Evolutionary conservation across 2,888 invertebrate species (phyloP), one percentile per base, ranked within the genome.

Genomic region (Lasioglossum malachurum): DNA sequence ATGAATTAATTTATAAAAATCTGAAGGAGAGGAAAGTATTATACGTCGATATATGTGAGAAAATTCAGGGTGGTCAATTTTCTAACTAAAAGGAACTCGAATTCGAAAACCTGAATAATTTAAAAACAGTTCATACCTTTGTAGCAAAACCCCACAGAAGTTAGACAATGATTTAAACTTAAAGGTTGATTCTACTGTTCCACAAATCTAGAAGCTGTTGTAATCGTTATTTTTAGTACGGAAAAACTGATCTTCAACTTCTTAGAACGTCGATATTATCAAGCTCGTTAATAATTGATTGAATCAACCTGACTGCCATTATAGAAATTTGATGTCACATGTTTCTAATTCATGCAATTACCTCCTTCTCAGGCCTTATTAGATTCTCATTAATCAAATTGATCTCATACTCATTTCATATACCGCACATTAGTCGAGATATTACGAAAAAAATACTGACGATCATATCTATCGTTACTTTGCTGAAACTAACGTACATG

Each of bases 351-450:
- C 41, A 12, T n/a, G 4, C 12, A 71, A 41, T 38, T 71, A 41
- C 38, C n/a, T 41, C 10, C 4, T 46, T 44, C 31, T 44, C 44
- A 67, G 5, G 46, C 53, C 38, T 35, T 69, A 69, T 69, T 77
- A 46, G 49, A 53, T 53, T 8, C n/a, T 27, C 49, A 49, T 77
- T 69, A 49, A 77, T 69, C n/a, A 77, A 7, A 49, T 67, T 46
- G 7, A 69, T 23, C n/a, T 67, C 31, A 44, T 35, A 19, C 64
- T 44, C 46, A 12, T 67, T 14, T 46, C 31, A 14, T 35, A 44
- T 67, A 67, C 60, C 27, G 27, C 38, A 19, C 19, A 10, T 71
- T 49, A 38, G n/a, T 1, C 35, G 31, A 49, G 67, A 67, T 69
- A 35, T 64, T 27, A 60, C 64, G 31, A 5, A 35, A 57, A 31